Evolutionary conservation across 2,888 invertebrate species (phyloP).

Genomic region (Melanchra persicariae): DNA sequence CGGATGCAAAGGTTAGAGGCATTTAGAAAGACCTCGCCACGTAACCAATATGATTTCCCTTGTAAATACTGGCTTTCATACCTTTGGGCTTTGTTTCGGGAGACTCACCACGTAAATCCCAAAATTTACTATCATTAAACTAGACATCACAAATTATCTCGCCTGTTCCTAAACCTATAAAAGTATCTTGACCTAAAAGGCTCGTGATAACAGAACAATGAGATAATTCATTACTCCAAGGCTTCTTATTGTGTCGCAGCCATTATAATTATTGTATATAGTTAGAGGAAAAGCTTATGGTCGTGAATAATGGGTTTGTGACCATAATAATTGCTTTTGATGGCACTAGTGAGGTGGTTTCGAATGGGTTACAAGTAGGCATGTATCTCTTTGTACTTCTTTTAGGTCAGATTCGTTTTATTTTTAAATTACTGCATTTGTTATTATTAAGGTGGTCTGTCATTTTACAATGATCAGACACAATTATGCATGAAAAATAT

Average conservation of each 20-base stretch:
- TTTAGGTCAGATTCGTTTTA: background rate
- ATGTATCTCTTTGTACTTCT: conserved; percentile 2
- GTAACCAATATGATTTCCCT: too few relatives aligned
- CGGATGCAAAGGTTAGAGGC: background rate
- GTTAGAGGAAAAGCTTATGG: conserved; percentile 63
- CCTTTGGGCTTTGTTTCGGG: too few relatives aligned
- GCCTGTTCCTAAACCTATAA: conserved; percentile 69
- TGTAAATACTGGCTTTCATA: too few relatives aligned
- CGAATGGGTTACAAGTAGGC: conserved; percentile 39
- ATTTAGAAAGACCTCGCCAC: too few relatives aligned
- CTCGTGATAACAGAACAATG: conserved; percentile 82
- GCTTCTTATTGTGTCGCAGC: conserved; percentile 77
- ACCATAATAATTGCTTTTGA: conserved; percentile 62
- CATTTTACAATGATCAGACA: too few relatives aligned
- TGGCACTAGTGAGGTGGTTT: conserved; percentile 56
- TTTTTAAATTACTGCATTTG: background rate
- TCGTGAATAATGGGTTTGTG: conserved; percentile 65
- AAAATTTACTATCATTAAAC: background rate
- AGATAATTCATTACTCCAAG: conserved; percentile 85
- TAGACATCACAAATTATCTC: conserved; percentile 70
- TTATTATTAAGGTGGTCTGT: background rate
- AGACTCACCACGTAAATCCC: background rate
- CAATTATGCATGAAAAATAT: too few relatives aligned
- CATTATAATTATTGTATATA: conserved; percentile 69
- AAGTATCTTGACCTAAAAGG: conserved; percentile 80